These are phyloP conservation scores for Tenthredo livida DNA, from an alignment of 2,888 invertebrate species.

Conservation along the genomic window DNA sequence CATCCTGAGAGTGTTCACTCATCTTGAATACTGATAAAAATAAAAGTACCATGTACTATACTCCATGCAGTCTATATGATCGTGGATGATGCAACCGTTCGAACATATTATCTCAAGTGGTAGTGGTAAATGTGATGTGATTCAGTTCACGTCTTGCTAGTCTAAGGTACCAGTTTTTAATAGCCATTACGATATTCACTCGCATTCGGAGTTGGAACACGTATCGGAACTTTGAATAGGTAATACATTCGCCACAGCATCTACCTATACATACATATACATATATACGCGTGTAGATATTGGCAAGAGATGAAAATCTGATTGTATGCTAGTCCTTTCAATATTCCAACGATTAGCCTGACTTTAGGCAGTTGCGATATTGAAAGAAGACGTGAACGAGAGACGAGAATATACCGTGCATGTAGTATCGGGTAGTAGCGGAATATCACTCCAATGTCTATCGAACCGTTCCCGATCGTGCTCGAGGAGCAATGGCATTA, in stretches of 20 bases:
- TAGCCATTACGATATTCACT: conserved; percentile 7
- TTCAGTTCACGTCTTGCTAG: conserved; percentile 12
- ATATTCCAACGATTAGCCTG: background rate
- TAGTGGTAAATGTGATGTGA: conserved; percentile 1
- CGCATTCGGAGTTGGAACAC: conserved; percentile 1
- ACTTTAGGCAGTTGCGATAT: background rate
- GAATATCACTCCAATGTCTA: background rate
- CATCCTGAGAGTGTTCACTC: background rate
- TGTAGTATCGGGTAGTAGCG: background rate
- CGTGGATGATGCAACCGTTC: background rate
- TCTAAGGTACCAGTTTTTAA: background rate
- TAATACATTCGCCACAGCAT: background rate
- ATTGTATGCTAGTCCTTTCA: background rate
- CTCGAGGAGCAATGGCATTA: background rate
- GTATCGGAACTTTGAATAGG: background rate
- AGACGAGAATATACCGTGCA: background rate
- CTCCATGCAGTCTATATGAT: background rate
- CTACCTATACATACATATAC: no score
- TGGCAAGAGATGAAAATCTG: background rate
- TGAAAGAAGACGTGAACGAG: background rate
- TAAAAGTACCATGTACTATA: no score
- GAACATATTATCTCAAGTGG: background rate
- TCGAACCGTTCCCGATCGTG: background rate
- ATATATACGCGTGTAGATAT: background rate
- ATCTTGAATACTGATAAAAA: conserved; percentile 27